Evolutionary conservation across 2,113 vertebrate species (phyloP), one percentile per base, ranked within the genome.

Genomic region (Cariama cristata): DNA sequence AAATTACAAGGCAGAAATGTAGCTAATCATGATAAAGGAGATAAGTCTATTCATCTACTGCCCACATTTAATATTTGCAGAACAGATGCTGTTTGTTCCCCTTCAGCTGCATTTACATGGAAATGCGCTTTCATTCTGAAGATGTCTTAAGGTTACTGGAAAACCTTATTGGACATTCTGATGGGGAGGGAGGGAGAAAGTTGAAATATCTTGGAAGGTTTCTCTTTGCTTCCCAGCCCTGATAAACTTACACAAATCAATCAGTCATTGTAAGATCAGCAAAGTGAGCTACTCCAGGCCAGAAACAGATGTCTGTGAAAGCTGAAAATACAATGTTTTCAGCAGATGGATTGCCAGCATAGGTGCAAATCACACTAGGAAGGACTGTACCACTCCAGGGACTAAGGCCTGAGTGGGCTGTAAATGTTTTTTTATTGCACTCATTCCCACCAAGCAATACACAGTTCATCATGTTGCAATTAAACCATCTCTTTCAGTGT

Each of bases 21-120:
- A 85, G 92, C 88, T 95, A 96, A 92, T 96, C 94, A 45, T 28
- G 82, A 92, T 81, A 88, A 90, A 95, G 92, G 73, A 96, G 96
- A 80, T 71, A 94, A 95, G 63, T 90, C 94, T 88, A 67, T 95
- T 97, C 93, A 96, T 93, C 81, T 71, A 32, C 83, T 76, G 84
- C 77, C 89, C 0, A 0, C 30, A 9, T 88, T 88, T 94, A 68
- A 84, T 96, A 95, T 92, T 92, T 93, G 67, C 79, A 45, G 87
- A 91, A 84, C 94, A 96, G 93, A 96, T 96, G 95, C 90, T 88
- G 82, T 92, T 95, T 93, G 72, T 86, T 94, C 68, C 75, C 38
- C 42, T 86, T 90, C 84, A 67, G 67, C 67, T 74, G 72, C 85
- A n/a, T 92, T 75, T 66, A 64, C 79, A 76, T 26, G 32, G 89